Base-by-base conservation (phyloP, 2,888 invertebrate species). In the Antheraea assamensis region DNA sequence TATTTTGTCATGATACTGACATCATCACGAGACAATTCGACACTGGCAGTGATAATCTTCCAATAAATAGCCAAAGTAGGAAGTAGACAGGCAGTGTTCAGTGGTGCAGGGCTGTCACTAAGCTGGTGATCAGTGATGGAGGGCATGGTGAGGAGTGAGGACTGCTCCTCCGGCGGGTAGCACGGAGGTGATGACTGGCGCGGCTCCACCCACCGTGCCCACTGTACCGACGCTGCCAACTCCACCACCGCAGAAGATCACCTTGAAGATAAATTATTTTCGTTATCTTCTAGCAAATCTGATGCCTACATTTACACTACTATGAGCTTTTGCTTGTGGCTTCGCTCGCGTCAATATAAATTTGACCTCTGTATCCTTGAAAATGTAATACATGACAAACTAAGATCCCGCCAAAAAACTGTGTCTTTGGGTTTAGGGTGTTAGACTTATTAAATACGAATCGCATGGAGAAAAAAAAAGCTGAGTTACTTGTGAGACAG, bases 171-270 rank as follows among this genome's bases (percentile, higher is more conserved):
- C 92, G 0, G 92, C 78, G 0, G 93, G 92, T 71, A 93, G 79
- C n/a, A 93, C 91, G 0, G 91, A 91, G 0, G 93, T 89, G 79
- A 93, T 84, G 72, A 93, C 93, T 19, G 92, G 93, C 7, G 92
- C 83, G 0, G 83, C 87, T 0, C 85, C 80, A 13, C 84, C 81
- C 5, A 85, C 86, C 0, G 81, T 79, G n/a, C 84, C 77, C 10
- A 88, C 91, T 0, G 80, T 78, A 0, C 87, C 78, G 5, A 88
- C 87, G 0, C 83, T 79, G 5, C 86, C 84, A 1, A 90, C 92
- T 19, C 89, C 86, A 10, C 90, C 88, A 49, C 92, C 93, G 82
- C 93, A 93, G 87, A 94, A 94, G 86, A 94, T 94, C 73, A 94
- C 94, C 93, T 93, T 83, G 0, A 75, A 75, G 35, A 70, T 58